These are phyloP conservation scores for Pseudococcus longispinus DNA, from an alignment of 2,888 invertebrate genomes.

Conservation along the genomic window DNA sequence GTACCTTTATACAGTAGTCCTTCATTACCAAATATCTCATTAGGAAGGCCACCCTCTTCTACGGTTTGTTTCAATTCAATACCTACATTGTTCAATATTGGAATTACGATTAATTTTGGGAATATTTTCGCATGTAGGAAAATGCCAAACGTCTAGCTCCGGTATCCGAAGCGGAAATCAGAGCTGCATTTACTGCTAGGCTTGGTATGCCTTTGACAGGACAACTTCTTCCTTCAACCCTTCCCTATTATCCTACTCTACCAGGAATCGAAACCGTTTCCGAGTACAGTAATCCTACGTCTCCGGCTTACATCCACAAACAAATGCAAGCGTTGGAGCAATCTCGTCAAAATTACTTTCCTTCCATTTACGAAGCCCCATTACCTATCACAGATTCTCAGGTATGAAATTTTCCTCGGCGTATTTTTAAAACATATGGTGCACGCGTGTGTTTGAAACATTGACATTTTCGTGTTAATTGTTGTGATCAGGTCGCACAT, in stretches of 20 bases:
- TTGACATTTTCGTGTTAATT: not conserved
- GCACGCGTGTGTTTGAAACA: not conserved
- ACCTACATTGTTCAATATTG: not conserved
- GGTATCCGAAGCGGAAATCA: conserved; percentile 81
- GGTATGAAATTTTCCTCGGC: conserved; percentile 61
- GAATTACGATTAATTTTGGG: not conserved
- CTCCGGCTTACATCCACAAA: conserved; percentile 66
- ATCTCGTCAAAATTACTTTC: conserved; percentile 59
- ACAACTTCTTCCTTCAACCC: conserved; percentile 72
- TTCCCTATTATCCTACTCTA: conserved; percentile 76
- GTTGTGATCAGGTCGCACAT: conserved; percentile 66
- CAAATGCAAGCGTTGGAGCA: conserved; percentile 68
- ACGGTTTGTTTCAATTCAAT: conserved; percentile 59
- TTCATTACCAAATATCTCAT: conserved; percentile 95
- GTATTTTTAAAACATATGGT: not conserved
- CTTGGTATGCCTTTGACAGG: conserved; percentile 73
- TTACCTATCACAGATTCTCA: conserved; percentile 70
- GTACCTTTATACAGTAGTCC: conserved; percentile 89
- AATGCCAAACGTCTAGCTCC: conserved; percentile 66
- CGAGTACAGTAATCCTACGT: conserved; percentile 64
- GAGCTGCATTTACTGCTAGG: conserved; percentile 74
- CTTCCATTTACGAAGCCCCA: conserved; percentile 53
- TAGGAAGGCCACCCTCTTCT: conserved; percentile 75
- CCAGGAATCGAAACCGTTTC: conserved; percentile 62
- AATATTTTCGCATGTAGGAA: conserved; percentile 61